Evolutionary conservation across 2,888 invertebrate genomes (phyloP).

Genomic region (Odontomyia ornata): DNA sequence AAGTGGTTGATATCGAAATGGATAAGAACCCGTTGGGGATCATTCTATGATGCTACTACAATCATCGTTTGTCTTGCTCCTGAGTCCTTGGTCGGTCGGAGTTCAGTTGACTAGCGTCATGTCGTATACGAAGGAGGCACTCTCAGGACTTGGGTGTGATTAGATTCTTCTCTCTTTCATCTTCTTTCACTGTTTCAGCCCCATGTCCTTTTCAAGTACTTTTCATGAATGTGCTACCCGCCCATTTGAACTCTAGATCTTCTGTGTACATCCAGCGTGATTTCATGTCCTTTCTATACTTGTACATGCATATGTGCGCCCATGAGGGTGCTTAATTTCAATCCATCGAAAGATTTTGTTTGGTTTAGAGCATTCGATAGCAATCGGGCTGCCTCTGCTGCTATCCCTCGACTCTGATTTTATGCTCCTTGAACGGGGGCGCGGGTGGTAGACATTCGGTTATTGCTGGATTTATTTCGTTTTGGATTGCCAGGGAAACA

Average conservation of each 20-base stretch:
- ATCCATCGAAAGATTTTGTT: slow-evolving; percentile 45
- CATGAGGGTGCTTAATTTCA: slow-evolving; percentile 34
- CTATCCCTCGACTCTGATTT: too few relatives aligned
- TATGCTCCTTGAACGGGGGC: too few relatives aligned
- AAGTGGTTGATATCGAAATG: slow-evolving; percentile 49
- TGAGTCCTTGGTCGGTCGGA: slow-evolving; percentile 25
- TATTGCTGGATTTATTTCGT: background rate
- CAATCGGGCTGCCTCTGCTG: slow-evolving; percentile 17
- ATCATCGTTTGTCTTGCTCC: slow-evolving; percentile 46
- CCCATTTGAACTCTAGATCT: background rate
- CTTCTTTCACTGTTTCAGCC: background rate
- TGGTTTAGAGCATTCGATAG: slow-evolving; percentile 43
- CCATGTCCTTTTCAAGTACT: background rate
- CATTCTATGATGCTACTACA: slow-evolving; percentile 25
- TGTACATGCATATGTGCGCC: background rate
- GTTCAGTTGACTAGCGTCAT: background rate
- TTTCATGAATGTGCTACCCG: background rate
- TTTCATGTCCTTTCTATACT: background rate
- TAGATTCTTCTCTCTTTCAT: background rate
- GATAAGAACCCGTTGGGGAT: slow-evolving; percentile 43
- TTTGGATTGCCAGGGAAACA: background rate
- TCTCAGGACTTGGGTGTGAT: background rate
- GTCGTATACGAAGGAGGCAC: background rate
- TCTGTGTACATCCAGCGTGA: slow-evolving; percentile 1
- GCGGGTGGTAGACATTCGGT: background rate